Evolutionary conservation across 30 jellyfish, hydroid and myxozoan species (phyloP), one percentile per base, ranked within the genome.

Genomic region (Aurelia sp.): DNA sequence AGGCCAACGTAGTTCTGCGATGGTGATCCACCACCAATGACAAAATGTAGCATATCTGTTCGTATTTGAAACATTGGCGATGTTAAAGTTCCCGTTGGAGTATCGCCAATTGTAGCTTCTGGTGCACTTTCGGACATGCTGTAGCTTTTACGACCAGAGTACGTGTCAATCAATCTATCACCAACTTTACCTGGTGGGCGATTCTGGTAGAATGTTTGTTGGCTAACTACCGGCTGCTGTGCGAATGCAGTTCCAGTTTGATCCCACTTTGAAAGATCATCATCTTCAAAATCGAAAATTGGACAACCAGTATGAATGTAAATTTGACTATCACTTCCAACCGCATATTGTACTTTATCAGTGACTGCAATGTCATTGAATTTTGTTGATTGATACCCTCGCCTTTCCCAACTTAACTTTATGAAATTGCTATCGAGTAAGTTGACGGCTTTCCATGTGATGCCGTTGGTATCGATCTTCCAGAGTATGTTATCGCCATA

Each of bases 51-150:
- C 18, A 48, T 15, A 21, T 57, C 47, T 4, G 93, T 71, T 8
- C 93, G 75, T 0, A 85, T 85, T 67, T 85, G 88, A 63, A 85
- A 85, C 22, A 50, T 0, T 1, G 94, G 94, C 17, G 94, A 85
- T 8, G 88, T 73, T 74, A 85, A 61, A 17, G 94, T 85, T 60
- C 94, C 94, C 4, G 67, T 50, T 6, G 84, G 88, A 7, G 66
- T 18, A 55, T 63, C 77, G 30, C 80, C 80, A 12, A 55, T 77
- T 24, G 85, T 52, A 24, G 84, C 74, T 51, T 19, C 72, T 17
- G 63, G 58, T 8, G 63, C 82, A 40, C 58, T 38, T 44, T 67
- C 82, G 10, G 82, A 22, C 64, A 47, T 19, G 60, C 33, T 31
- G 77, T 85, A 16, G 60, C 41, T 44, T 10, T 48, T 58, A 55